These are phyloP conservation scores for Hipposideros larvatus DNA, from an alignment of 2,797 vertebrate species.

Conservation along the genomic window DNA sequence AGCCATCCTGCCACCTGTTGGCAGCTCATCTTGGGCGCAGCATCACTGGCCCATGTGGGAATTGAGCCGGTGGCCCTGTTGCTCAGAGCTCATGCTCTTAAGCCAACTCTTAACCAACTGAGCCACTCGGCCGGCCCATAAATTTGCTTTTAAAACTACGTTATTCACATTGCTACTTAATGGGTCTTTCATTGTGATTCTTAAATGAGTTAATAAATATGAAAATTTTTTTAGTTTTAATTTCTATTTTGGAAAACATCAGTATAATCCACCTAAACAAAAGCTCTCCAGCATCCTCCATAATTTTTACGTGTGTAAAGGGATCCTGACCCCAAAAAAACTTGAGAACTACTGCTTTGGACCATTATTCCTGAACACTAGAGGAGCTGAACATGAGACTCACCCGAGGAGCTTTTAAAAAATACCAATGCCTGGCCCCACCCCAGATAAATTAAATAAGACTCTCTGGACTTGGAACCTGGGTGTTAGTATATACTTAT, in stretches of 20 bases:
- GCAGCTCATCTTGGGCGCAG: too few species aligned
- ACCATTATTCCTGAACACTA: neutral
- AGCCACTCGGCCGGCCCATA: too few species aligned
- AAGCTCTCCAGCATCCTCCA: neutral
- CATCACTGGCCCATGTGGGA: too few species aligned
- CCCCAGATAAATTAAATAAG: neutral
- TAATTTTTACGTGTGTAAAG: neutral
- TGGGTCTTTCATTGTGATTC: neutral
- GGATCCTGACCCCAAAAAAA: neutral
- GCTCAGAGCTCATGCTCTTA: too few species aligned
- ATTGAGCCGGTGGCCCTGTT: too few species aligned
- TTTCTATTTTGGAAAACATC: slow-evolving; percentile 21
- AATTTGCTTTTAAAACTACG: too few species aligned
- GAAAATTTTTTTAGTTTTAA: slow-evolving; percentile 47
- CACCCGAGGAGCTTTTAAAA: neutral
- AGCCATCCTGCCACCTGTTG: too few species aligned
- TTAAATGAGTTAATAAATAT: neutral
- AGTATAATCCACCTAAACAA: neutral
- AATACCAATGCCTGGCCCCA: neutral
- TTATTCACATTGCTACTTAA: too few species aligned
- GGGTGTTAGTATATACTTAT: neutral
- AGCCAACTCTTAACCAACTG: too few species aligned
- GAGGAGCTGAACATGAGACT: neutral
- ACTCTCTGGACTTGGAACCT: neutral
- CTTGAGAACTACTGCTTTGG: neutral